Base-by-base conservation (phyloP, 1,140 invertebrate species). In the Leptinotarsa lineolata region DNA sequence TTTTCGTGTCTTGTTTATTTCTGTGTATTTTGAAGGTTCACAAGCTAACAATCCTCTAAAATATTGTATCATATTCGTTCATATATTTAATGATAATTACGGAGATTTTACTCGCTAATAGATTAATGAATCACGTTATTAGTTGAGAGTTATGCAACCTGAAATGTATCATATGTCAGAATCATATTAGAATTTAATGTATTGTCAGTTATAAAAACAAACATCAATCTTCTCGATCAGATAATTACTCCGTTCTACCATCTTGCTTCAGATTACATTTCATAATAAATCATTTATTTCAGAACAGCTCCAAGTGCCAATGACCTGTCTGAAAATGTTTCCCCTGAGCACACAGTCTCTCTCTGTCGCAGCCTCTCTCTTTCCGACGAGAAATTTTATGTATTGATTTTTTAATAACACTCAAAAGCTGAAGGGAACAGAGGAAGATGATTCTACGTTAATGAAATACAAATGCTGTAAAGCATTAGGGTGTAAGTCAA, bases 381-480 rank as follows among this genome's bases (percentile, higher is more conserved):
- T 61, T 66, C n/a, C 48, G 48, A 54, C 48, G 48, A 16, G 48
- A 54, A 73, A 76, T 76, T 75, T 75, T 64, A 75, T 48, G 74
- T 75, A 75, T 75, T 75, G 74, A 75, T 75, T 75, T 75, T 75
- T 75, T 75, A 75, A 75, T 72, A 72, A 72, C 64, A 68, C 64
- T 63, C 66, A 46, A 70, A 69, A 75, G 61, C 15, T 63, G 61
- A 5, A 63, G 13, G 16, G 20, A 63, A 16, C 0, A 16, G 30
- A 39, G 30, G 8, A 54, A 54, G 48, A 54, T 15, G 61, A 63
- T 30, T 63, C 11, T 20, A 64, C 16, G 45, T 61, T 75, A 72
- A 72, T 75, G 74, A 72, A 75, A 75, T 72, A 68, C 58, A 75
- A 75, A 75, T 54, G 72, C 3, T 72, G 46, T 54, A 63, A 22